Evolutionary conservation across 2,888 invertebrate species (phyloP).

Genomic region (Athripsodes cinereus): DNA sequence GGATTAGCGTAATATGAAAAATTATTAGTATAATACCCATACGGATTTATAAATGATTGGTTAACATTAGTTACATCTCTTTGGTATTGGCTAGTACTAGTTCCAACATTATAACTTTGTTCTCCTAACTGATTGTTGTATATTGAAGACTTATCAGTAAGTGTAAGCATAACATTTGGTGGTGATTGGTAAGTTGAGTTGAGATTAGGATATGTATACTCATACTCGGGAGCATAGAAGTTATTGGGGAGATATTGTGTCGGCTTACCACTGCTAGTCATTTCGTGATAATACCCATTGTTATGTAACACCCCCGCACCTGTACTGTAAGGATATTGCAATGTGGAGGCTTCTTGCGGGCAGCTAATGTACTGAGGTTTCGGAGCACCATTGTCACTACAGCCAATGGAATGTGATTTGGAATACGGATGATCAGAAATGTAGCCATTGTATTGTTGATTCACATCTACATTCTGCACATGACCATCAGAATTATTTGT

Average conservation of each 20-base stretch:
- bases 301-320: constrained; percentile 2
- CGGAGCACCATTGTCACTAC: constrained; percentile 3
- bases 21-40: constrained; percentile 13
- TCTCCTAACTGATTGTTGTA: constrained; percentile 7
- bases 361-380: not conserved
- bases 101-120: not conserved
- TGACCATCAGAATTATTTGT: not conserved
- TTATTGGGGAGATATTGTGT: not conserved
- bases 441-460: constrained; percentile 1
- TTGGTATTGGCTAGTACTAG: constrained; percentile 13
- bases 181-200: constrained; percentile 15
- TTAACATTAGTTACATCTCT: constrained; percentile 11
- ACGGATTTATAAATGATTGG: constrained; percentile 15
- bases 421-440: constrained; percentile 12
- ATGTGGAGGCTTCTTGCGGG: not conserved
- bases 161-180: not conserved
- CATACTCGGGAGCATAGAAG: not conserved
- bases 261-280: constrained; percentile 8
- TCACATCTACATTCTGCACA: not conserved
- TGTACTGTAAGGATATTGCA: not conserved
- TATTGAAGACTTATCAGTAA: no score
- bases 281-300: constrained; percentile 18
- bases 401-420: constrained; percentile 18
- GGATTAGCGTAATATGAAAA: constrained; percentile 3
- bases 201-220: constrained; percentile 7